Base-by-base conservation (phyloP, 2,797 vertebrate genomes). In the Clamator glandarius region DNA sequence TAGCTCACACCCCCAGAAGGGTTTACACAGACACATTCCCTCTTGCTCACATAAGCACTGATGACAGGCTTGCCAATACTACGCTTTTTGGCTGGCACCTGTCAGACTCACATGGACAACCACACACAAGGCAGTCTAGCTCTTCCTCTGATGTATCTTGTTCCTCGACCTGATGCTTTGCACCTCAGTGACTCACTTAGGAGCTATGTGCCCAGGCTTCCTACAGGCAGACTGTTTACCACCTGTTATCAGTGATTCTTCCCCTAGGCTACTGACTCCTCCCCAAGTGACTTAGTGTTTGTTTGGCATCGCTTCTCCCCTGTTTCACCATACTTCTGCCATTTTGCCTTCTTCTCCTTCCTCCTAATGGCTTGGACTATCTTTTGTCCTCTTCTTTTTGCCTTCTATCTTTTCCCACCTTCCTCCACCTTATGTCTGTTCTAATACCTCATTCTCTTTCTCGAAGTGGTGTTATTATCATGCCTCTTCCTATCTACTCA, bases 61-160 rank as follows among this genome's bases (percentile, higher is more conserved):
- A 48, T 25, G 13, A 87, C 17, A 63, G 28, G 12, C 18, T 76
- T 73, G 55, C 42, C 6, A 15, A 51, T 28, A 36, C 9, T 26
- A 23, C 16, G 20, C 46, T 29, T 62, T 54, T 64, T 33, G 42
- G 11, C 29, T 82, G n/a, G 11, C 33, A 54, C 11, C 12, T 46
- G 35, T 44, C 36, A 84, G 48, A 23, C 24, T 42, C 0, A 0
- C 6, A 12, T 26, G 35, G 33, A 15, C 66, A 57, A 18, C 25
- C 12, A 67, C 36, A 64, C 50, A 18, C 6, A 21, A 58, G 58
- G 42, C n/a, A 87, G 33, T 23, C 31, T 39, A 58, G 13, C 11
- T 54, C 26, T 35, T 48, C 17, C 44, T 70, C 41, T 55, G 58
- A 35, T 35, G 52, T 28, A 1, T 70, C 35, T 46, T 75, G 24